Base-by-base conservation (phyloP, 1,140 invertebrate species). In the Neodiprion virginianus region DNA sequence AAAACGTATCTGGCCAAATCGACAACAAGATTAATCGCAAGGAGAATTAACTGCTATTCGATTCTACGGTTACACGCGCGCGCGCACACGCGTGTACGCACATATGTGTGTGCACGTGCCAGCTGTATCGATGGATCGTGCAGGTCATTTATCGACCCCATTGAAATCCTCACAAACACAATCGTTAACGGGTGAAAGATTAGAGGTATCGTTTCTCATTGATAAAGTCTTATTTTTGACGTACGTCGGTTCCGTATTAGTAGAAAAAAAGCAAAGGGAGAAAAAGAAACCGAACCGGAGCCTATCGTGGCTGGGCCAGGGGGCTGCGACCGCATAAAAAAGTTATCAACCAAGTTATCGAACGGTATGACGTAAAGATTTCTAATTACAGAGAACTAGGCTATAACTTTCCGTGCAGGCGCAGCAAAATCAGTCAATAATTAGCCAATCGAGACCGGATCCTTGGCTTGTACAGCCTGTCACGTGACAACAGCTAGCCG, bases 281-380 rank as follows among this genome's bases (percentile, higher is more conserved):
- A 40, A 40, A 40, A 40, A 40, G 28, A 40, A 40, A 40, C 28
- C 5, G 28, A 40, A 40, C 28, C 28, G 28, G 28, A 14, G 53
- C 53, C 53, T 61, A 61, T 61, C 53, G 53, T 14, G 53, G 4
- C 11, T 61, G 53, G n/a, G 53, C 53, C n/a, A 61, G 11, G n/a
- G 7, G 11, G n/a, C 53, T 61, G 53, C 11, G 11, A 17, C 53
- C 53, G 53, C 11, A 61, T 61, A 5, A 40, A 40, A 40, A 61
- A 61, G 53, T 61, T 61, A 61, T 61, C 53, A 61, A 61, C 11
- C n/a, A 61, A 61, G 53, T 61, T 61, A 61, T 61, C 53, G 53
- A 61, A 61, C 53, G 11, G 53, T 8, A 17, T 61, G 53, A 61
- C 53, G 53, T 61, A 61, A 61, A 14, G 53, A 61, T 61, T 61